A percentile compares a stretch with the other conserved stretches of the same genome.
Evolutionary conservation across 1,140 invertebrate species (phyloP).

Genomic region (Pseudomyrmex sp.): DNA sequence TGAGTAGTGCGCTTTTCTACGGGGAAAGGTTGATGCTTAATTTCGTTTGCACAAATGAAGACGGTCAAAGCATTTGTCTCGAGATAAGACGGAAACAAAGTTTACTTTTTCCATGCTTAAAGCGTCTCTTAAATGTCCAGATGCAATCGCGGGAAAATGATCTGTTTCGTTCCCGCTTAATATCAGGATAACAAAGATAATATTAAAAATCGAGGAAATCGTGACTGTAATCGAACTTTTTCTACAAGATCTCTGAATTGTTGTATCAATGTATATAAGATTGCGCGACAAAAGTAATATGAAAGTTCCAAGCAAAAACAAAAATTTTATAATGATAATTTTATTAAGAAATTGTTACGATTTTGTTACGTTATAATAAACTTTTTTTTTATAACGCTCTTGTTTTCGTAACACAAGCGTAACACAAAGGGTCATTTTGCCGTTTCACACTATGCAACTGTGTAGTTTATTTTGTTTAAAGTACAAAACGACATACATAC

Average conservation of each 20-base stretch:
- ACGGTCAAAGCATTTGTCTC: conserved; percentile 52
- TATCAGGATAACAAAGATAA: background rate
- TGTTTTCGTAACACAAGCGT: too few species aligned
- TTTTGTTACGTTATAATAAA: conserved; percentile 9
- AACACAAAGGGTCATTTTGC: too few species aligned
- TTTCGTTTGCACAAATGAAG: conserved; percentile 42
- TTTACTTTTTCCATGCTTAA: conserved; percentile 55
- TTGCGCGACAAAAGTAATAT: conserved; percentile 1
- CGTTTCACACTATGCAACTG: too few species aligned
- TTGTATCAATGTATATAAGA: background rate
- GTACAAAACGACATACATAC: too few species aligned
- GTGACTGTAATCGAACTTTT: conserved; percentile 8
- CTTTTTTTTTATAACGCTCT: background rate
- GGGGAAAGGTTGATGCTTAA: conserved; percentile 35
- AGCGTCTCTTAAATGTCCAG: conserved; percentile 49
- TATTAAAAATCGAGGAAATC: conserved; percentile 3
- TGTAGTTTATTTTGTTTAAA: too few species aligned
- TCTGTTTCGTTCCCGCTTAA: conserved; percentile 24
- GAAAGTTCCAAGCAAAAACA: background rate
- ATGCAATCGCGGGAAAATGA: conserved; percentile 43
- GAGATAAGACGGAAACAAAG: conserved; percentile 54
- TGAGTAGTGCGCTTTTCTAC: conserved; percentile 11
- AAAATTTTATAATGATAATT: conserved; percentile 7
- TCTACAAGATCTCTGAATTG: background rate
- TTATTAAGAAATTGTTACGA: background rate